Base-by-base conservation (phyloP, 1,140 invertebrate species). In the Drosophila virilis region DNA sequence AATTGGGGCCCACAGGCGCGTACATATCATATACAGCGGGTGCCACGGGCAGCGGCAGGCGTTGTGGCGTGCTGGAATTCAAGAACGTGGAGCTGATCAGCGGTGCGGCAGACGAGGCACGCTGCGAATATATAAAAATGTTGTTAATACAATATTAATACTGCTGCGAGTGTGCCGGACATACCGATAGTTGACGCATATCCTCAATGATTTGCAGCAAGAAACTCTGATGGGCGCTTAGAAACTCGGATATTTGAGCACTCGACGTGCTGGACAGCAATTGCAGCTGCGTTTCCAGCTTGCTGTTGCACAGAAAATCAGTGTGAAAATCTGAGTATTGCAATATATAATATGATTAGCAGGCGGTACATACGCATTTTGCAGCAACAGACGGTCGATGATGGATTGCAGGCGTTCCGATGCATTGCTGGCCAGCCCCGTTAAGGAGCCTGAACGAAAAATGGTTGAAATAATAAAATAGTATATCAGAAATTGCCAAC, bases 101-200 rank as follows among this genome's bases (percentile, higher is more conserved):
- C 6, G 83, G 73, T n/a, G 62, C 71, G 0, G 73, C 28, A 7
- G 40, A 33, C 2, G 75, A 77, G 12, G 58, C 65, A 6, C 72
- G 72, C 59, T 32, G 50, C 1, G 43, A 48, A 1, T 4, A 46
- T 5, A n/a, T 6, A 15, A 13, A 46, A 6, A 35, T 9, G 15
- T 8, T 0, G 7, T 8, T 7, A 28, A 48, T 15, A 45, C 8
- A 15, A 43, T 1, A 8, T 15, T 0, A n/a, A 43, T 37, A 33
- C 13, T 6, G 8, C 4, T 6, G 4, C 35, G 4, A 4, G 22
- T 28, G 4, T 28, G n/a, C 0, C 7, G 40, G n/a, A 9, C 64
- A n/a, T 55, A 92, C 91, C 74, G 90, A 86, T 42, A 92, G 70
- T 48, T 90, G 86, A 6, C 91, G 74, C 91, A 92, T 92, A 65